Evolutionary conservation across 2,797 vertebrate species (phyloP).

Genomic region (Mycteria americana): DNA sequence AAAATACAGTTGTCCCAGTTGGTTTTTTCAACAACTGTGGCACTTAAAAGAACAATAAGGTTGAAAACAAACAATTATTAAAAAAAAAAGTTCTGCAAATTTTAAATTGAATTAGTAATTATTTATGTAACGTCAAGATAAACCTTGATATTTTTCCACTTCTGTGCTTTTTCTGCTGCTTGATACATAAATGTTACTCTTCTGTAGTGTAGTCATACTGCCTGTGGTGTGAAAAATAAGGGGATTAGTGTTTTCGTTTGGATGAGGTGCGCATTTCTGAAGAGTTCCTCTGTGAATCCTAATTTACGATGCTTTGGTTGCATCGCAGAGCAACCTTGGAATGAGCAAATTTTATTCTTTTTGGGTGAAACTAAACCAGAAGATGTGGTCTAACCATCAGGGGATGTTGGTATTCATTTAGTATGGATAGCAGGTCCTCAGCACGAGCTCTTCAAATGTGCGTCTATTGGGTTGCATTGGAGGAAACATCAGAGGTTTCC

Average conservation of each 20-base stretch:
- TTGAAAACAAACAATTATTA: background rate
- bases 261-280: background rate
- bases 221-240: background rate
- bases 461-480: background rate
- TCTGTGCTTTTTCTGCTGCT: background rate
- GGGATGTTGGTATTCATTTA: background rate
- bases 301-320: background rate
- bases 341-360: background rate
- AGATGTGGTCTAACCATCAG: background rate
- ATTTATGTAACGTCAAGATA: background rate
- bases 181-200: background rate
- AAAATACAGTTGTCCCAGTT: background rate
- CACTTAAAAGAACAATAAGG: background rate
- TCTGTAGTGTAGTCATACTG: background rate
- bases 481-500: background rate
- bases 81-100: background rate
- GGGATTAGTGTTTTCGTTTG: background rate
- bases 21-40: background rate
- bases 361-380: background rate
- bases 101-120: background rate
- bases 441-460: accelerated
- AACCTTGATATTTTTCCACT: background rate
- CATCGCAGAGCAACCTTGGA: background rate
- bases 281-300: background rate
- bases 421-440: background rate